These are phyloP conservation scores for Amblyopsis rosae DNA, from an alignment of 2,113 vertebrate species.

Conservation along the genomic window DNA sequence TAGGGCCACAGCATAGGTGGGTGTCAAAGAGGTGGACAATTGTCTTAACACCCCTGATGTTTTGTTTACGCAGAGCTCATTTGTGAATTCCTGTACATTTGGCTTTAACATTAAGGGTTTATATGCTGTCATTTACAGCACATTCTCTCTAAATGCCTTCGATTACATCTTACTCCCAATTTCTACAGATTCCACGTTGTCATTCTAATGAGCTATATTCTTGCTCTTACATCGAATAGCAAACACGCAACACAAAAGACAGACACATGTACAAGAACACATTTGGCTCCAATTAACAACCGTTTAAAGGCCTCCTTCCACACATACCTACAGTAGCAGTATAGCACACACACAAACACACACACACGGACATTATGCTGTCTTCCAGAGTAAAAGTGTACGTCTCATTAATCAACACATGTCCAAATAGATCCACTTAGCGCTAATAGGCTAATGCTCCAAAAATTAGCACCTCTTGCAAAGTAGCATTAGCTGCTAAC, in stretches of 20 bases:
- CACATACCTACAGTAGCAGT: neutral
- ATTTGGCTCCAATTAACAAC: neutral
- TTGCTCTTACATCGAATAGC: neutral
- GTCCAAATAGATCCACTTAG: conserved; percentile 29
- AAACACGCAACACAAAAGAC: neutral
- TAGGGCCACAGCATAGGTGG: too few relatives aligned
- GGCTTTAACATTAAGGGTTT: conserved; percentile 21
- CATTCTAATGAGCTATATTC: neutral
- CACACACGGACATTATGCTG: neutral
- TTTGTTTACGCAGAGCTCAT: conserved; percentile 3
- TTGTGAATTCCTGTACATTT: conserved; percentile 46
- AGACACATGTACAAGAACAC: neutral
- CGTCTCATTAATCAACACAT: conserved; percentile 19
- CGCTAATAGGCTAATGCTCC: conserved; percentile 41
- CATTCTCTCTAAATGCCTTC: conserved; percentile 51
- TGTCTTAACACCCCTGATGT: too few relatives aligned
- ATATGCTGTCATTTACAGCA: conserved; percentile 50
- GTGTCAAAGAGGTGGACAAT: too few relatives aligned
- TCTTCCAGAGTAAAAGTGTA: conserved; percentile 35
- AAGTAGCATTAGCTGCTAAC: conserved; percentile 48
- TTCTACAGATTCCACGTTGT: neutral
- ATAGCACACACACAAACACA: neutral
- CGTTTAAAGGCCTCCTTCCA: neutral
- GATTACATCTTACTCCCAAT: conserved; percentile 6
- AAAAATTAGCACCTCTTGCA: conserved; percentile 44